phyloP scores from a whole-genome alignment of 2,888 invertebrate species.

The Morpho achilles region DNA sequence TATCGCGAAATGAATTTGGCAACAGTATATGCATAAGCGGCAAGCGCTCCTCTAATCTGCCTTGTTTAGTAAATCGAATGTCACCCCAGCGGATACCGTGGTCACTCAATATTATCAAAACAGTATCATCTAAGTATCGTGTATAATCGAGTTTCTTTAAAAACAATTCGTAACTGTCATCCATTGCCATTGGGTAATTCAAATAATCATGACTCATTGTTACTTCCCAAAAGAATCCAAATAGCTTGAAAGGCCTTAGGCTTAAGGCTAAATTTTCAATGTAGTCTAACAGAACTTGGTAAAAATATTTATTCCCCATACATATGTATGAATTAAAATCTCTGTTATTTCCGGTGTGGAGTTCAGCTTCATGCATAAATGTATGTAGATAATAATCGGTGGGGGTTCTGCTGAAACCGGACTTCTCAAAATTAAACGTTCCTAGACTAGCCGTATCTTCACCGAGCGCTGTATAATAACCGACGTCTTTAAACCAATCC shows the following conservation, averaged over 20 bases:
- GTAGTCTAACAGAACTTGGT: slow-evolving; percentile 86
- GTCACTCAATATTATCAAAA: slow-evolving; percentile 89
- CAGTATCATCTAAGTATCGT: slow-evolving; percentile 82
- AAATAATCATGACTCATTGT: slow-evolving; percentile 91
- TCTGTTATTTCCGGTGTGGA: slow-evolving; percentile 81
- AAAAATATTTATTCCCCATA: slow-evolving; percentile 83
- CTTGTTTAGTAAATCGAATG: slow-evolving; percentile 90
- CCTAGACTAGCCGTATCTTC: slow-evolving; percentile 91
- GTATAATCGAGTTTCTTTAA: slow-evolving; percentile 73
- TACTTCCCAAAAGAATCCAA: slow-evolving; percentile 91
- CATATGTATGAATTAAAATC: slow-evolving; percentile 84
- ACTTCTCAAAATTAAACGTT: slow-evolving; percentile 88
- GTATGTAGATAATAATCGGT: slow-evolving; percentile 92
- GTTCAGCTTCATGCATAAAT: slow-evolving; percentile 84
- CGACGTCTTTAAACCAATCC: slow-evolving; percentile 85
- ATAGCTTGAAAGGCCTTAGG: slow-evolving; percentile 81
- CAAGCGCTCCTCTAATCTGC: slow-evolving; percentile 91
- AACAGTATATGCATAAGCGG: slow-evolving; percentile 87
- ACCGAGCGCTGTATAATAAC: slow-evolving; percentile 88
- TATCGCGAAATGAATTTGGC: slow-evolving; percentile 84
- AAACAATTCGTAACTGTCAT: slow-evolving; percentile 80
- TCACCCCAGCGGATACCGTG: slow-evolving; percentile 94
- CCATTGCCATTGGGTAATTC: slow-evolving; percentile 87
- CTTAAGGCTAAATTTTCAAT: slow-evolving; percentile 80
- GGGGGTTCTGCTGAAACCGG: slow-evolving; percentile 88